Base-by-base conservation (phyloP, 2,113 vertebrate species). In the Mugil cephalus region DNA sequence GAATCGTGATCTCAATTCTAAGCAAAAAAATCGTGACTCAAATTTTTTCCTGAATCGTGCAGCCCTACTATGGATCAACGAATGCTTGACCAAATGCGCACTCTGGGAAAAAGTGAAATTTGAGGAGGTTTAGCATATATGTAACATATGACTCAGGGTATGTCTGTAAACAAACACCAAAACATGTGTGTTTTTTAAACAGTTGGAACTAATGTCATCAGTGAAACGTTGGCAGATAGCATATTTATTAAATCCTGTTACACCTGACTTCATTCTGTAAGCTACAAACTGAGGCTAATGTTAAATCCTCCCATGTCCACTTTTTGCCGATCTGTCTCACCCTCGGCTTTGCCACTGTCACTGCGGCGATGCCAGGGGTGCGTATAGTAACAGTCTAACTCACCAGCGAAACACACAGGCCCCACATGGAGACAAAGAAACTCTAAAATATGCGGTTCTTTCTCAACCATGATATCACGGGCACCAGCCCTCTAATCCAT, bases 401-500 rank as follows among this genome's bases (percentile, higher is more conserved):
- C 74, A 19, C 69, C 61, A 76, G 40, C 53, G 52, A 55, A 85
- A 89, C 63, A 78, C 66, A 81, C 73, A 85, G 81, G 71, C 77
- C 77, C 83, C 84, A 83, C 84, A 87, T 54, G 66, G 69, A 84
- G 85, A 86, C 85, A 91, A 86, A 89, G 82, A 77, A 79, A 83
- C 67, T 81, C 74, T 66, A 66, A 87, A 88, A 91, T 86, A 89
- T 82, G 84, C 87, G 77, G 51, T 80, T 87, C 77, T 85, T 88
- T 86, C 64, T 87, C 79, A 77, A 64, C 69, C 83, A 77, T 88
- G 86, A 81, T 90, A 91, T 91, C 84, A 80, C 61, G 84, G 83
- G 87, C 79, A 85, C 72, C 86, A 88, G 79, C 47, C 40, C 82
- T 83, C 88, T 93, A 91, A 93, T 93, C 91, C 91, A 91, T 92